Conservation (phyloP, 2,113 vertebrate genomes). For the Callochromis pleurospilus region DNA sequence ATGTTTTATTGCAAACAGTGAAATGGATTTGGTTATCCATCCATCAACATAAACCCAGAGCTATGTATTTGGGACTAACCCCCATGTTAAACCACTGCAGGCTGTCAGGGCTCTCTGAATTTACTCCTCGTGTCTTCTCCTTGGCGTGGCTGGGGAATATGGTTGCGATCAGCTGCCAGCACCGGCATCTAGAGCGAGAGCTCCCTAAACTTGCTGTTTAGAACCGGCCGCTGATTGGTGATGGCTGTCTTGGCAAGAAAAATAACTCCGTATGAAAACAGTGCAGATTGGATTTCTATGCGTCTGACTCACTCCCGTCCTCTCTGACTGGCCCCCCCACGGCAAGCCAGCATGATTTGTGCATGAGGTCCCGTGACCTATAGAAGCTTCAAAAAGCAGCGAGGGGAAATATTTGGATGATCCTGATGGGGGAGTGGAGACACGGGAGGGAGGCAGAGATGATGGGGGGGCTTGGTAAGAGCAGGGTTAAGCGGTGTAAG, state of each 20-base stretch:
- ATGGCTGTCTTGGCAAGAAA: conserved; percentile 77
- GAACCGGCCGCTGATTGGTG: conserved; percentile 68
- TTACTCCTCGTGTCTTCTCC: conserved; percentile 40
- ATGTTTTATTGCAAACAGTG: conserved; percentile 62
- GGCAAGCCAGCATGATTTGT: conserved; percentile 89
- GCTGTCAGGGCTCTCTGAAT: conserved; percentile 58
- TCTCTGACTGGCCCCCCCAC: conserved; percentile 72
- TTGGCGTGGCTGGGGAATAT: conserved; percentile 47
- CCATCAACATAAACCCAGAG: conserved; percentile 55
- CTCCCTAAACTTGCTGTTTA: conserved; percentile 54
- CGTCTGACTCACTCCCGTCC: conserved; percentile 61
- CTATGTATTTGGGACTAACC: conserved; percentile 43
- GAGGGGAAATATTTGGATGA: conserved; percentile 87
- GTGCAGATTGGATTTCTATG: conserved; percentile 87
- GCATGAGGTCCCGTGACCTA: conserved; percentile 87
- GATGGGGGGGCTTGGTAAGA: conserved; percentile 50
- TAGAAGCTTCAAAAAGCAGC: conserved; percentile 83
- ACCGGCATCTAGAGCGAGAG: conserved; percentile 31
- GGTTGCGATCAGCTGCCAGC: conserved; percentile 51
- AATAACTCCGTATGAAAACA: conserved; percentile 78
- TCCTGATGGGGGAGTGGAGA: conserved; percentile 65
- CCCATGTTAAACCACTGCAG: conserved; percentile 53
- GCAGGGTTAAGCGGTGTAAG: conserved; percentile 68
- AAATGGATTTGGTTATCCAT: conserved; percentile 64
- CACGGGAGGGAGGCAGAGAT: conserved; percentile 64